Evolutionary conservation across 2,888 invertebrate genomes (phyloP).

Genomic region (Clostera curtula): DNA sequence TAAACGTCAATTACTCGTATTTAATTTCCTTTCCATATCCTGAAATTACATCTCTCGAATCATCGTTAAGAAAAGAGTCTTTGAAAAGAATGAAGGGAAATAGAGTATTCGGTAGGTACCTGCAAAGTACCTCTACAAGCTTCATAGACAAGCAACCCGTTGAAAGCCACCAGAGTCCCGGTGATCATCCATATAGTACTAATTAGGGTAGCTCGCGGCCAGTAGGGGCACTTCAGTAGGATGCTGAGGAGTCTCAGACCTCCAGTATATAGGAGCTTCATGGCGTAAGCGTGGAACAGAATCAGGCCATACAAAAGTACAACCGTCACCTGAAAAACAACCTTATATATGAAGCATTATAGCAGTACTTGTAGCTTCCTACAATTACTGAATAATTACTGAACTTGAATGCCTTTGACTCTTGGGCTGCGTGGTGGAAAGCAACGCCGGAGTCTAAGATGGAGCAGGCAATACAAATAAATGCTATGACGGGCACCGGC

Average conservation of each 20-base stretch:
- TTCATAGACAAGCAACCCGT: constrained; percentile 54
- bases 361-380: neutral
- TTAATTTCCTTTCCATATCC: no score
- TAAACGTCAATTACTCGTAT: no score
- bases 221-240: constrained; percentile 48
- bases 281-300: constrained; percentile 57
- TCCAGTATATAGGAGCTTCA: constrained; percentile 64
- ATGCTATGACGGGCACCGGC: no score
- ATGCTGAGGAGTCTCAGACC: constrained; percentile 53
- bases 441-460: no score
- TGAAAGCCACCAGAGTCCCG: constrained; percentile 44
- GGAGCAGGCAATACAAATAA: no score
- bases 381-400: neutral
- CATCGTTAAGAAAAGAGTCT: no score
- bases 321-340: constrained; percentile 44
- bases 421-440: no score
- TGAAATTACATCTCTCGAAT: no score
- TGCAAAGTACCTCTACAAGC: constrained; percentile 55
- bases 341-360: neutral
- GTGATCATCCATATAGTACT: constrained; percentile 46
- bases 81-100: no score
- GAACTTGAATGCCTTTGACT: no score
- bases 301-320: constrained; percentile 52
- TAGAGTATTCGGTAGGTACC: constrained; percentile 23
- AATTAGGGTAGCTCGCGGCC: constrained; percentile 38